Evolutionary conservation across 1,140 invertebrate genomes (phyloP), one percentile per base, ranked within the genome.

Genomic region (Adelges cooleyi): DNA sequence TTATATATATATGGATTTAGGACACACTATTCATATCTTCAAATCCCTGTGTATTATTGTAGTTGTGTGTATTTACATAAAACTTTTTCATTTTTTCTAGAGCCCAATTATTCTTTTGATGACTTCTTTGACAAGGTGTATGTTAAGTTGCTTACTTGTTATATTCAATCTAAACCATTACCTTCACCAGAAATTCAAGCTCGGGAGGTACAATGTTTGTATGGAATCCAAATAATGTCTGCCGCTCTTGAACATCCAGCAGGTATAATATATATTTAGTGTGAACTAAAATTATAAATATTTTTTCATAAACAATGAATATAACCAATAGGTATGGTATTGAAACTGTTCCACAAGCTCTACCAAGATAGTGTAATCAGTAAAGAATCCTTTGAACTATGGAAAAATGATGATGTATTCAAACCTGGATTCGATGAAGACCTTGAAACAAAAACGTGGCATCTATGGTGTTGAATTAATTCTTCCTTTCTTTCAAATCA

Each of bases 221-320:
- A 62, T 29, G 56, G 56, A 23, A 62, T 62, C 33, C 56, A 62
- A 29, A 29, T 62, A 13, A 62, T 62, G 56, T 62, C 56, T n/a
- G 56, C 56, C 15, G 25, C 42, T 2, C 42, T 62, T 33, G 56
- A 62, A 46, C 40, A 62, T n/a, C 56, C 56, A 20, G 56, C 38
- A 46, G 56, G 56, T 62, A 33, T 4, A 48, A 11, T 62, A 44
- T 46, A n/a, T n/a, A n/a, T n/a, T n/a, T n/a, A n/a, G n/a, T n/a
- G n/a, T n/a, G n/a, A n/a, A n/a, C n/a, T n/a, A n/a, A n/a, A n/a
- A n/a, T n/a, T n/a, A n/a, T n/a, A n/a, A n/a, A n/a, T n/a, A n/a
- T n/a, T n/a, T n/a, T n/a, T n/a, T n/a, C n/a, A n/a, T 33, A 33
- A 33, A 33, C 11, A 33, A 6, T 33, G 29, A n/a, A n/a, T n/a